Evolutionary conservation across 2,888 invertebrate species (phyloP).

Genomic region (Phalera bucephala): DNA sequence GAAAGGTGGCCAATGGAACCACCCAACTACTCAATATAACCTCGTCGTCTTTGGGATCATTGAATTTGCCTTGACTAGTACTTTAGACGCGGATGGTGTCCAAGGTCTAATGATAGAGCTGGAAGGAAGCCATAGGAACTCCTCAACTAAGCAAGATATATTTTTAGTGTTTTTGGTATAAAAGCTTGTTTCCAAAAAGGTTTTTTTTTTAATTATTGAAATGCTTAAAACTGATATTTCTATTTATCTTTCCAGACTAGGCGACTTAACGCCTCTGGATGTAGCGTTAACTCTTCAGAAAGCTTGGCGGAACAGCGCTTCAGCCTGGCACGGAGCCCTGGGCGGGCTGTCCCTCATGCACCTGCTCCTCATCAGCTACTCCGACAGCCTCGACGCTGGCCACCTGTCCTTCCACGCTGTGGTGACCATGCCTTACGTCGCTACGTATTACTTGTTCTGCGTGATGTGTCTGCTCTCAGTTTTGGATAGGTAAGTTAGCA

Average conservation of each 20-base stretch:
- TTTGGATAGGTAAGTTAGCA: slow-evolving; percentile 77
- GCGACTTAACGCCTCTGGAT: slow-evolving; percentile 77
- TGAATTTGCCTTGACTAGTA: too few relatives aligned
- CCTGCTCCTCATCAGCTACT: slow-evolving; percentile 80
- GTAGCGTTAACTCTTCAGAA: slow-evolving; percentile 78
- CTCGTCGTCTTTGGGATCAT: too few relatives aligned
- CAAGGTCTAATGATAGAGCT: too few relatives aligned
- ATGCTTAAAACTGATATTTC: too few relatives aligned
- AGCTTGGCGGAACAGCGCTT: slow-evolving; percentile 74
- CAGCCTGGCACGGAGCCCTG: slow-evolving; percentile 83
- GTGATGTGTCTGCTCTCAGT: slow-evolving; percentile 83
- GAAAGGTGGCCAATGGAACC: too few relatives aligned
- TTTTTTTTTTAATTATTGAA: too few relatives aligned
- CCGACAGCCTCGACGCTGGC: slow-evolving; percentile 70
- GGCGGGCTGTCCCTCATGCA: slow-evolving; percentile 84
- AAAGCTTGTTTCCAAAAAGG: too few relatives aligned
- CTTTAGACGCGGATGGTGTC: too few relatives aligned
- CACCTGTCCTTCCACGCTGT: slow-evolving; percentile 75
- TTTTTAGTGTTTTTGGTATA: too few relatives aligned
- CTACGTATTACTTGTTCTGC: slow-evolving; percentile 82
- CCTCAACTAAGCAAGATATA: too few relatives aligned
- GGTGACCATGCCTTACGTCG: slow-evolving; percentile 78
- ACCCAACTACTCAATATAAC: too few relatives aligned
- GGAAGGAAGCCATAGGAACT: too few relatives aligned
- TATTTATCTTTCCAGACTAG: slow-evolving; percentile 47